These are phyloP conservation scores for Etheostoma spectabile DNA, from an alignment of 2,113 vertebrate genomes.

Conservation along the genomic window DNA sequence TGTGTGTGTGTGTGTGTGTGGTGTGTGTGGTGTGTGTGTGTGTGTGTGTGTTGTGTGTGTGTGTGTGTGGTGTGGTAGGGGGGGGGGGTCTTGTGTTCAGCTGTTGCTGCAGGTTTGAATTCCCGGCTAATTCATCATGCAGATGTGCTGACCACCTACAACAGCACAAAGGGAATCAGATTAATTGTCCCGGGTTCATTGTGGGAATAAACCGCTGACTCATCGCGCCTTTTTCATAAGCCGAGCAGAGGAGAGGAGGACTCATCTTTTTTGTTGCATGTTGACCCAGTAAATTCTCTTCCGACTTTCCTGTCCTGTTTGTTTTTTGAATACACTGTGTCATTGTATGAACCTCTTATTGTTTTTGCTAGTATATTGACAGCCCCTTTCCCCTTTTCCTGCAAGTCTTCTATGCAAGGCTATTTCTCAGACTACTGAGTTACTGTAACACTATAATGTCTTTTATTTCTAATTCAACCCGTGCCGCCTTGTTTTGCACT, in stretches of 20 bases:
- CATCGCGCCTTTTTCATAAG: conserved; percentile 48
- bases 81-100: conserved; percentile 38
- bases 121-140: conserved; percentile 68
- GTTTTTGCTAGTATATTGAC: conserved; percentile 24
- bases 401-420: conserved; percentile 28
- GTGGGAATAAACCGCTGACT: conserved; percentile 69
- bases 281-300: conserved; percentile 71
- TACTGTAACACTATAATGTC: conserved; percentile 54
- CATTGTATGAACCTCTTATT: conserved; percentile 43
- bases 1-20: no score
- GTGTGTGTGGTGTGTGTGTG: neutral
- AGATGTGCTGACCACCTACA: conserved; percentile 72
- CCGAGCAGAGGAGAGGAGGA: conserved; percentile 75
- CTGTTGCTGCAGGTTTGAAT: conserved; percentile 65
- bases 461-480: conserved; percentile 39
- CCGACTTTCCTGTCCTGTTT: conserved; percentile 53
- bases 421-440: conserved; percentile 31
- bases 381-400: neutral
- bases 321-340: conserved; percentile 35
- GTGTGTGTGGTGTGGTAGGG: conserved; percentile 24
- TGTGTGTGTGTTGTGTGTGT: no score
- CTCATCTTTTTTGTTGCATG: conserved; percentile 79
- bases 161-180: conserved; percentile 66
- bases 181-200: conserved; percentile 67
- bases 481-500: conserved; percentile 71